phyloP scores from a whole-genome alignment of 2,888 invertebrate genomes.

The Lithophane semibrunnea region DNA sequence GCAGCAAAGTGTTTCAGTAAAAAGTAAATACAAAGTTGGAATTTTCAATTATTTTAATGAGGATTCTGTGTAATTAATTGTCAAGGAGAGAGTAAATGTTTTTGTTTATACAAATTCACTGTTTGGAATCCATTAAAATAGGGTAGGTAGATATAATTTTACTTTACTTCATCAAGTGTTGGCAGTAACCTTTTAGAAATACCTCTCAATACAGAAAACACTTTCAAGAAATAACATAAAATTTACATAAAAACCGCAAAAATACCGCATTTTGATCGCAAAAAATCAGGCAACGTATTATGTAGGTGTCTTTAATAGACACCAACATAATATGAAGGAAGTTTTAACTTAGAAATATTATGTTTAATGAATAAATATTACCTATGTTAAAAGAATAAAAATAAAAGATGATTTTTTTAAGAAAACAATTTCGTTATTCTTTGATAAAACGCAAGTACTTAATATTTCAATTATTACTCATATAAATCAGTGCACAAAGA shows the following conservation, averaged over 20 bases:
- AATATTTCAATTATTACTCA: too few relatives aligned
- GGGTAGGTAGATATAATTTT: neutral
- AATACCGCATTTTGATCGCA: neutral
- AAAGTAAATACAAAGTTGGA: neutral
- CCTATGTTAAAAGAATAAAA: neutral
- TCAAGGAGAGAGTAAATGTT: neutral
- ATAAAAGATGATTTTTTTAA: neutral
- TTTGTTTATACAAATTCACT: neutral
- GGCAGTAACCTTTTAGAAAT: slow-evolving; percentile 14
- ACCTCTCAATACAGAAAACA: slow-evolving; percentile 1
- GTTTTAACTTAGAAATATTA: neutral
- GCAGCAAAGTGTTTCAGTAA: neutral
- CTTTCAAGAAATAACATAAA: slow-evolving; percentile 16
- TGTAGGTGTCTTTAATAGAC: neutral
- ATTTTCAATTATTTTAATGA: slow-evolving; percentile 7
- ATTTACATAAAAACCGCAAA: neutral
- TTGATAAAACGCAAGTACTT: too few relatives aligned
- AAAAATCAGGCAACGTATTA: neutral
- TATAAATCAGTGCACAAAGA: neutral
- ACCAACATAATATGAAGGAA: neutral
- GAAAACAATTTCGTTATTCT: neutral
- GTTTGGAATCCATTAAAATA: slow-evolving; percentile 8
- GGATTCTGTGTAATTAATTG: slow-evolving; percentile 4
- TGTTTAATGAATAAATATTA: too few relatives aligned
- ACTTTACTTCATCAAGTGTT: slow-evolving; percentile 18